Evolutionary conservation across 2,113 vertebrate genomes (phyloP), one percentile per base, ranked within the genome.

Genomic region (Corythornis vintsioides): DNA sequence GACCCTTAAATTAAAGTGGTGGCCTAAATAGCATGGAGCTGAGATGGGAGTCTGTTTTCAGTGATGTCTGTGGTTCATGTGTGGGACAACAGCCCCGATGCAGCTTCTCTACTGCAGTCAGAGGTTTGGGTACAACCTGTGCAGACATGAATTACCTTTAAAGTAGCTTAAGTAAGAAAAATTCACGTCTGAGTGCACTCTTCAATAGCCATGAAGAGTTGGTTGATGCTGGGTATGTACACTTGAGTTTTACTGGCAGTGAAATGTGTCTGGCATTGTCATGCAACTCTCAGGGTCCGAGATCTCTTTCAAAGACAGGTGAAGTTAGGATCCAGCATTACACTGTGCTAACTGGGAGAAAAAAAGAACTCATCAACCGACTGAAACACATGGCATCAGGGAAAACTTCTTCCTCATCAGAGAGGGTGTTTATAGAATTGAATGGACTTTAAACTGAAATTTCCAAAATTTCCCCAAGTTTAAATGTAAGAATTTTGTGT

Each of bases 361-460:
- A 67, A 71, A 76, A 81, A 84, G 10, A 66, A 45, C 24, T 19
- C 10, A 6, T 28, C 13, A 25, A 17, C 3, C 0, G 0, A 29
- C 42, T 75, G 53, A 67, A 26, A 40, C 24, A 55, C 38, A 14
- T 63, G 29, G 20, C 73, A 77, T 59, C 42, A 75, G 12, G 10
- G 10, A 16, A 89, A 33, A 8, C 3, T 60, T 42, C 29, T 67
- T 6, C 13, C 15, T 78, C 19, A 25, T 7, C 24, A 73, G 29
- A 60, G 18, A 21, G 20, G 7, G 3, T 9, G 2, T 75, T 82
- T 60, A 28, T 50, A 45, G 56, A 17, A 18, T 4, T 50, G 47
- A 66, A 45, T 24, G n/a, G 29, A n/a, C 22, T 76, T 60, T 13
- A 45, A 69, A 63, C 18, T 14, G 45, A 33, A 22, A 12, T 48